Evolutionary conservation across 1,140 invertebrate species (phyloP).

Genomic region (Phenacoccus solenopsis): DNA sequence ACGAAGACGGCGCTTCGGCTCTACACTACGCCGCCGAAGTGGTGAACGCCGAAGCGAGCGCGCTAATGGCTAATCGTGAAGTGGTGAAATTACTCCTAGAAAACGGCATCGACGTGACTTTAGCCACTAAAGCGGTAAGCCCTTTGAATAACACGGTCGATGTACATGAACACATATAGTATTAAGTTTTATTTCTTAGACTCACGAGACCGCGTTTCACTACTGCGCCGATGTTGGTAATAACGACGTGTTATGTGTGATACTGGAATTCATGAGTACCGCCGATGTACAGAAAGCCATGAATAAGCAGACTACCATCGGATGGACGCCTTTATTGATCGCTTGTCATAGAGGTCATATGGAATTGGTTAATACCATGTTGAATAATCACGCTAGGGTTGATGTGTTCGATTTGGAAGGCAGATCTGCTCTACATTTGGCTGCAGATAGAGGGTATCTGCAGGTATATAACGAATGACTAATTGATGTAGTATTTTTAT

Average conservation of each 20-base stretch:
- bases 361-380: slow-evolving; percentile 53
- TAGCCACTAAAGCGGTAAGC: slow-evolving; percentile 60
- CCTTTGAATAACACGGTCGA: neutral
- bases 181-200: slow-evolving; percentile 37
- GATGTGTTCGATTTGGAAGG: slow-evolving; percentile 97
- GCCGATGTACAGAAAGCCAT: slow-evolving; percentile 81
- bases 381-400: slow-evolving; percentile 86
- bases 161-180: neutral
- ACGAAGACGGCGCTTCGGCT: slow-evolving; percentile 83
- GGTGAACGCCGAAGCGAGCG: slow-evolving; percentile 62
- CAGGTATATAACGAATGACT: too few relatives aligned
- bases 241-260: slow-evolving; percentile 85
- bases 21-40: slow-evolving; percentile 80
- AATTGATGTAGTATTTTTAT: too few relatives aligned
- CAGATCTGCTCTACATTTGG: slow-evolving; percentile 85
- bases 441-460: slow-evolving; percentile 83
- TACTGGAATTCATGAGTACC: slow-evolving; percentile 75
- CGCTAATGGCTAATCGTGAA: slow-evolving; percentile 62
- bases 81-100: slow-evolving; percentile 78
- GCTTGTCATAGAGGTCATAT: slow-evolving; percentile 53
- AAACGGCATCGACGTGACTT: slow-evolving; percentile 74
- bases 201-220: slow-evolving; percentile 87
- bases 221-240: slow-evolving; percentile 89
- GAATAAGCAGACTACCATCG: slow-evolving; percentile 79
- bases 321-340: slow-evolving; percentile 92